Conservation (phyloP, 2,888 invertebrate species). For the Nesidiocoris tenuis region DNA sequence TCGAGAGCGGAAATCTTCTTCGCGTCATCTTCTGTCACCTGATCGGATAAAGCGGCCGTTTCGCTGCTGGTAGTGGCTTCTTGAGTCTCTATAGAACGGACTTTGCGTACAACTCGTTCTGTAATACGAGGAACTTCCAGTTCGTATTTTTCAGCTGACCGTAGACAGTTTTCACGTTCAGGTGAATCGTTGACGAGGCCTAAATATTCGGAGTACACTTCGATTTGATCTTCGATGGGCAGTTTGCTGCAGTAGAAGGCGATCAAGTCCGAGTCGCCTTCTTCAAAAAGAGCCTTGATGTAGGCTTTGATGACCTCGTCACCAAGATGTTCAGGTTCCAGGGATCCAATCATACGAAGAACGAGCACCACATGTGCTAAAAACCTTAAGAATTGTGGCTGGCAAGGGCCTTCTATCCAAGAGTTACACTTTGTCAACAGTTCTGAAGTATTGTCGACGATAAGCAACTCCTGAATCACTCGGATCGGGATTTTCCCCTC, state of each 20-base stretch:
- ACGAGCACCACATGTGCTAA: conserved; percentile 82
- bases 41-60: conserved; percentile 49
- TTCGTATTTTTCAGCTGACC: conserved; percentile 70
- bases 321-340: conserved; percentile 67
- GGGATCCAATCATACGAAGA: conserved; percentile 74
- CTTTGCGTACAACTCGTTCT: conserved; percentile 78
- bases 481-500: conserved; percentile 62
- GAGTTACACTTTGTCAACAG: conserved; percentile 55
- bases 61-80: neutral
- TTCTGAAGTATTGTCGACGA: conserved; percentile 74
- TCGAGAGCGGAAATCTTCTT: conserved; percentile 77
- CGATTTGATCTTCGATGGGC: conserved; percentile 64
- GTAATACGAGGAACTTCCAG: conserved; percentile 84
- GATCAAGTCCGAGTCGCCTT: conserved; percentile 73
- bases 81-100: conserved; percentile 54
- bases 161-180: conserved; percentile 66
- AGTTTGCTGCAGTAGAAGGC: conserved; percentile 83
- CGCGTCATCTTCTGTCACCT: conserved; percentile 68
- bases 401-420: conserved; percentile 43
- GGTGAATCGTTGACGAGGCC: conserved; percentile 63
- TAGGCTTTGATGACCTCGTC: conserved; percentile 74
- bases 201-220: conserved; percentile 68
- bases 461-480: conserved; percentile 79
- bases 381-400: conserved; percentile 67
- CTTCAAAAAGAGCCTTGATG: conserved; percentile 57